Evolutionary conservation across 2,113 vertebrate genomes (phyloP).

Genomic region (Rhinolophus ferrumequinum): DNA sequence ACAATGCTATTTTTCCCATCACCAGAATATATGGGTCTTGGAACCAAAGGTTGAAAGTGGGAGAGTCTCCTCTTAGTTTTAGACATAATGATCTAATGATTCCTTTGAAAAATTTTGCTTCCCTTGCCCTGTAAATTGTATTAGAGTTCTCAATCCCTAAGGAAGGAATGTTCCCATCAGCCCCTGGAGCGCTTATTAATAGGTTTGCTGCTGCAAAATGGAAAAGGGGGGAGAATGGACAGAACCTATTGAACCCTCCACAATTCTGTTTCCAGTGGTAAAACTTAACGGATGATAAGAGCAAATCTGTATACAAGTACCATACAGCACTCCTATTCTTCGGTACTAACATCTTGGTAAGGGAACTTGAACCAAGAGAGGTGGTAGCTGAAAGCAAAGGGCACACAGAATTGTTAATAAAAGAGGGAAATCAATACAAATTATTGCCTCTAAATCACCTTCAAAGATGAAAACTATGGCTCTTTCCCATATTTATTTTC

Average conservation of each 20-base stretch:
- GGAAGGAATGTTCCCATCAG: background rate
- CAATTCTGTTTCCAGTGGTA: background rate
- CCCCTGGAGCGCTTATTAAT: background rate
- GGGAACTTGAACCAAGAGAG: background rate
- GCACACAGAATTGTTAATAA: background rate
- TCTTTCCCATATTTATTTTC: background rate
- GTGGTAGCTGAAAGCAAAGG: background rate
- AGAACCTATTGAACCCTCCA: background rate
- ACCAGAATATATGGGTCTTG: background rate
- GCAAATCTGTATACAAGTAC: background rate
- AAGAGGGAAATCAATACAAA: background rate
- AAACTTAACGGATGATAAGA: background rate
- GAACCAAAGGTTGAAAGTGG: background rate
- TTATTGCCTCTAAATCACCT: background rate
- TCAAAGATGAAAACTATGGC: background rate
- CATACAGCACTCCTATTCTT: background rate
- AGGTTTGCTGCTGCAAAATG: background rate
- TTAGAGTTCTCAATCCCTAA: background rate
- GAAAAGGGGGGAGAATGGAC: background rate
- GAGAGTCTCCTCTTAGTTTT: background rate
- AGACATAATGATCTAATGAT: background rate
- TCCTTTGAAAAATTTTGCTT: background rate
- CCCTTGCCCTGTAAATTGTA: background rate
- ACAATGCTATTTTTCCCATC: background rate
- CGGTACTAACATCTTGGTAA: background rate